Evolutionary conservation across 1,140 invertebrate genomes (phyloP).

Genomic region (Rhopalosiphum maidis): DNA sequence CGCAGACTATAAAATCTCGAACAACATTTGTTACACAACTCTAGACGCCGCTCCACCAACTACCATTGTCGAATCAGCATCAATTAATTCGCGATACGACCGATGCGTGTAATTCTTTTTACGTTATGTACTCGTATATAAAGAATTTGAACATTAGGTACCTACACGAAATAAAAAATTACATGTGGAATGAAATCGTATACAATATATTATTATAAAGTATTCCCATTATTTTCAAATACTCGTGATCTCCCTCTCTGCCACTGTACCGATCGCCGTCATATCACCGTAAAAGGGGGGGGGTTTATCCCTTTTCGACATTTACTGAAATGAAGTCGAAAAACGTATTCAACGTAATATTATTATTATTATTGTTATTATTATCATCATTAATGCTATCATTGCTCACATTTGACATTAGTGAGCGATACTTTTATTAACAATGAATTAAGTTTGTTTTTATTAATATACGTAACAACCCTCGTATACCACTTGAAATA

Average conservation of each 20-base stretch:
- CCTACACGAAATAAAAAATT: background rate
- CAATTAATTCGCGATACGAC: slow-evolving; percentile 46
- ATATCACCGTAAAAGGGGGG: background rate
- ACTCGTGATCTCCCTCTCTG: background rate
- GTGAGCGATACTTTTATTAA: slow-evolving; percentile 4
- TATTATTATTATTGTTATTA: slow-evolving; percentile 21
- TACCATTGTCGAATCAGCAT: background rate
- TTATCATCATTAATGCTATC: background rate
- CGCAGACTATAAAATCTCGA: slow-evolving; percentile 50
- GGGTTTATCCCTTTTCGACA: background rate
- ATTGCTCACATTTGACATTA: background rate
- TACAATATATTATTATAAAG: background rate
- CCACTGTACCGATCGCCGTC: background rate
- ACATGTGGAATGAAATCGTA: background rate
- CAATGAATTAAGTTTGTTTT: background rate
- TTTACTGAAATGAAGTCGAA: background rate
- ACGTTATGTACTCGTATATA: background rate
- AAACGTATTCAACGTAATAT: background rate
- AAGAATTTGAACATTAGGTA: background rate
- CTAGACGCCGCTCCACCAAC: background rate
- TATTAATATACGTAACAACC: background rate
- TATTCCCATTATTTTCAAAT: background rate
- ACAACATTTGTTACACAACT: slow-evolving; percentile 26
- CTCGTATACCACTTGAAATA: background rate
- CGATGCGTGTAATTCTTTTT: background rate